A percentile compares a stretch with the other conserved stretches of the same genome.
These are phyloP conservation scores for Rhagium mordax DNA, from an alignment of 2,888 invertebrate genomes.

Conservation along the genomic window DNA sequence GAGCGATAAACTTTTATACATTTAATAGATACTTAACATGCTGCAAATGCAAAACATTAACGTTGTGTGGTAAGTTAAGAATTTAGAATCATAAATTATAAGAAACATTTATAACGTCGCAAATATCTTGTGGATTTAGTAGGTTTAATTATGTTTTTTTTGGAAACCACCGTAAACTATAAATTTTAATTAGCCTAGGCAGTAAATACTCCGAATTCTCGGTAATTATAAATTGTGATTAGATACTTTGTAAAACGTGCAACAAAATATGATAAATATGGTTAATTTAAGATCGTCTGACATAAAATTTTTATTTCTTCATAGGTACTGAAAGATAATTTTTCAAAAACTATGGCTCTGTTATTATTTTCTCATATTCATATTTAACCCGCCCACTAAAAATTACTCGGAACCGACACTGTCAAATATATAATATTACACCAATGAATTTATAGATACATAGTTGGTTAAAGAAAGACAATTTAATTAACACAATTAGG, in stretches of 20 bases:
- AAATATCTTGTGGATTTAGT: conserved; percentile 15
- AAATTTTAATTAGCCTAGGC: conserved; percentile 24
- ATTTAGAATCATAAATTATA: conserved; percentile 38
- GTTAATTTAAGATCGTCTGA: too few relatives aligned
- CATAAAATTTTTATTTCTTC: too few relatives aligned
- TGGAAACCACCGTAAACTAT: background rate
- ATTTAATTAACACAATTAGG: conserved; percentile 54
- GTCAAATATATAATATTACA: background rate
- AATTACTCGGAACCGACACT: background rate
- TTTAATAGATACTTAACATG: conserved; percentile 34
- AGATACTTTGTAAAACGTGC: background rate
- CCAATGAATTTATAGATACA: conserved; percentile 15
- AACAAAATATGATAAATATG: too few relatives aligned
- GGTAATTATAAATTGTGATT: background rate
- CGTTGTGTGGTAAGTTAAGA: conserved; percentile 35
- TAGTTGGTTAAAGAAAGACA: conserved; percentile 43
- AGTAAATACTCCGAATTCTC: conserved; percentile 13
- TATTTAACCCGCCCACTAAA: background rate
- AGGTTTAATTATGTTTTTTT: background rate
- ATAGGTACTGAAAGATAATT: too few relatives aligned
- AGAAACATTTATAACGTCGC: conserved; percentile 35
- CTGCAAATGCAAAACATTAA: conserved; percentile 18
- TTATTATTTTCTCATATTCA: background rate
- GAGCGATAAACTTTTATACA: conserved; percentile 11
- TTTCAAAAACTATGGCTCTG: too few relatives aligned